These are phyloP conservation scores for Clunio marinus DNA, from an alignment of 2,888 invertebrate species.

Conservation along the genomic window DNA sequence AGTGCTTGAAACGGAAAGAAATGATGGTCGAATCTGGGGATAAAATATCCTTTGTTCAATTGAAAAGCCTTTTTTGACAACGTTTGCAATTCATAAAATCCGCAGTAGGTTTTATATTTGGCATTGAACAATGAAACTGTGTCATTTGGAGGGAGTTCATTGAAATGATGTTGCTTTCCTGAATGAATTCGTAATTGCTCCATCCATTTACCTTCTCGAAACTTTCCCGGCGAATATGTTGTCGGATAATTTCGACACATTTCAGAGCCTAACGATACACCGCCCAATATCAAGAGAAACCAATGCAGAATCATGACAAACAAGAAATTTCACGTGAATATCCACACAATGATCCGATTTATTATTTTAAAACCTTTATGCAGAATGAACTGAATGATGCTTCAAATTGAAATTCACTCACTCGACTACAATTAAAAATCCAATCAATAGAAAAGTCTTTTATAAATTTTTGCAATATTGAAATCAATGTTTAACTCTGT, in stretches of 20 bases:
- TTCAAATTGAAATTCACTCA: constrained; percentile 14
- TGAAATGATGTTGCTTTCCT: neutral
- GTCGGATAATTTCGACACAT: neutral
- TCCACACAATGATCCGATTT: constrained; percentile 6
- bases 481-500: neutral
- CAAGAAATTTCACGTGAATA: neutral
- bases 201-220: constrained; percentile 14
- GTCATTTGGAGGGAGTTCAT: neutral
- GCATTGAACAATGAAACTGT: neutral
- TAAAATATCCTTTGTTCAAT: neutral
- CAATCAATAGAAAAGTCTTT: constrained; percentile 4
- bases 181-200: constrained; percentile 14
- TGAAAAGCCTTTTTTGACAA: neutral
- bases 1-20: neutral
- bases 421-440: constrained; percentile 22
- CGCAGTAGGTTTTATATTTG: neutral
- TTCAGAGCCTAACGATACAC: neutral
- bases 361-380: constrained; percentile 5
- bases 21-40: neutral
- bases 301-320: neutral
- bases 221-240: neutral
- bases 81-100: neutral
- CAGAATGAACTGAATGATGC: neutral
- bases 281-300: neutral
- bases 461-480: neutral